Evolutionary conservation across 2,113 vertebrate species (phyloP), one percentile per base, ranked within the genome.

Genomic region (Bambusicola thoracicus): DNA sequence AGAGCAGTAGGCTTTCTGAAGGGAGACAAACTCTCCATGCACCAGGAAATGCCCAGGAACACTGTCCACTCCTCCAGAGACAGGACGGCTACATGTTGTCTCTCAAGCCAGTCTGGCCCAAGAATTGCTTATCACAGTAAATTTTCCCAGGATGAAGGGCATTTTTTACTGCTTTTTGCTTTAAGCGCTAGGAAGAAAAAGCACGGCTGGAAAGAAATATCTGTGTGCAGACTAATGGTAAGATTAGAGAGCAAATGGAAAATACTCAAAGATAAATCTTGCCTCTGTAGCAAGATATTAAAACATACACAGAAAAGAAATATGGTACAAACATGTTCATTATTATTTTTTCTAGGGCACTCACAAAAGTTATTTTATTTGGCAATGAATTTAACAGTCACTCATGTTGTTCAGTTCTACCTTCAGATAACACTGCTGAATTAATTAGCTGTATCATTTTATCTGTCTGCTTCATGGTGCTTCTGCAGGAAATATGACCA

Each of bases 401-500:
- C 18, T 78, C 29, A 1, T 81, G 55, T 40, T 77, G 63, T 92
- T 95, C 75, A 93, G 63, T 61, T 83, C 80, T 73, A 73, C 81
- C 73, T 81, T 87, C 87, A 84, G 93, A 86, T 87, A 97, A 70
- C 87, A 62, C 27, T 83, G 62, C 75, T 87, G 90, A 94, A 90
- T 92, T 72, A 30, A 79, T 93, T 89, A 75, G 20, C 75, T 85
- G 15, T 19, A 7, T 70, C 10, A 10, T 96, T 90, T 93, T 86
- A 95, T 96, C 90, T 96, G 76, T 46, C 74, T 93, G 74, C 82
- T 94, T 96, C 96, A 87, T 89, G 84, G 38, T n/a, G 69, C 27
- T 89, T 91, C 88, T 67, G 74, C 89, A 95, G 97, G 97, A 98
- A 98, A 91, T 93, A 51, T n/a, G 19, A 58, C 72, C 5, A 13